A percentile compares a stretch with the other conserved stretches of the same genome.
Conservation (phyloP, 2,797 vertebrate genomes). For the Mionectes olivaceus region DNA sequence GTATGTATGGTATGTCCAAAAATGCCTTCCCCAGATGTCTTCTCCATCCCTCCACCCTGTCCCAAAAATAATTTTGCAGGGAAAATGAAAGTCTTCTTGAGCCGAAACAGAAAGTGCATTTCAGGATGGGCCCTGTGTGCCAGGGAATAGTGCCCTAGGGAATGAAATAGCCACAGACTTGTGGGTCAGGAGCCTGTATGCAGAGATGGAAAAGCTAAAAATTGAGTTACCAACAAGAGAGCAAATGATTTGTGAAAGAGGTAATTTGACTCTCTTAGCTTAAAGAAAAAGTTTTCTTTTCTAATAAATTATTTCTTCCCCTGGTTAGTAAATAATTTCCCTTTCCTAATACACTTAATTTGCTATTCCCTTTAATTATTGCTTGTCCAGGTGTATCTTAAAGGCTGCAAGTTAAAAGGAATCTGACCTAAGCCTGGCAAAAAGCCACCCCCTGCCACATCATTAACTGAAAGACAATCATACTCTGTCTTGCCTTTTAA, state of each 20-base stretch:
- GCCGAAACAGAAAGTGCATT: neutral
- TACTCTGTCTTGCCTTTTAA: constrained; percentile 34
- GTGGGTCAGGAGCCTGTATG: neutral
- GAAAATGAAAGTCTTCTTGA: neutral
- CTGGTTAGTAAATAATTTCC: constrained; percentile 67
- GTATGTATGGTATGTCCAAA: accelerated
- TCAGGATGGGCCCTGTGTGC: neutral
- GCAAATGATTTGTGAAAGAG: constrained; percentile 55
- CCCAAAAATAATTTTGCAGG: neutral
- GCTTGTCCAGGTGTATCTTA: constrained; percentile 66
- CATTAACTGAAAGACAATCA: constrained; percentile 61
- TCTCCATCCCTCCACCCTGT: neutral
- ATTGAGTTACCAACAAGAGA: neutral
- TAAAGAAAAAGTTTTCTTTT: constrained; percentile 64
- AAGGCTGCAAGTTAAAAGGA: constrained; percentile 44
- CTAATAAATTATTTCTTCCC: constrained; percentile 67
- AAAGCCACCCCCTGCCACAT: constrained; percentile 32
- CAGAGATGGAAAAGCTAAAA: constrained; percentile 27
- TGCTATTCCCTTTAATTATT: constrained; percentile 66
- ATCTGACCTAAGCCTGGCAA: constrained; percentile 28
- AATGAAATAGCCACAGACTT: neutral
- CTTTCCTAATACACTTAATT: constrained; percentile 65
- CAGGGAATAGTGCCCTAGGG: neutral
- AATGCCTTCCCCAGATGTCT: neutral
- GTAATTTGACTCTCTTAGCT: constrained; percentile 38